phyloP scores from a whole-genome alignment of 1,140 invertebrate species.

The Drosophila bocqueti region DNA sequence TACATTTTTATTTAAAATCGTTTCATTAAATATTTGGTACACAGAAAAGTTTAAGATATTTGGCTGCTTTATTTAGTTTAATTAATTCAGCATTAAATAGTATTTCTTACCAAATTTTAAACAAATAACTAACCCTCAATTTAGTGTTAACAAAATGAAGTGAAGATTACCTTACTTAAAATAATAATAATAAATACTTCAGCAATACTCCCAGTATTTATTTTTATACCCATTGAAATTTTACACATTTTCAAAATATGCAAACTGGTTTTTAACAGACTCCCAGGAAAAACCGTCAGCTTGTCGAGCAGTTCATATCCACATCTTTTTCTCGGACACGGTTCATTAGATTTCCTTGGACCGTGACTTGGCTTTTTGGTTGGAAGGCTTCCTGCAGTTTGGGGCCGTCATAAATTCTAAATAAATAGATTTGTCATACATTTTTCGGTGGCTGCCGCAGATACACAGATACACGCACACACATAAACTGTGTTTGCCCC shows the following conservation, averaged over 20 bases:
- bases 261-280: slow-evolving; percentile 11
- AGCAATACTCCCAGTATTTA: not conserved
- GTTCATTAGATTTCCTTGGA: slow-evolving; percentile 60
- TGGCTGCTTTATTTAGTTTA: not conserved
- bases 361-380: slow-evolving; percentile 50
- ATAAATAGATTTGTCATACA: slow-evolving; percentile 77
- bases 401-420: slow-evolving; percentile 71
- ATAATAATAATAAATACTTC: not conserved
- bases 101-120: not conserved
- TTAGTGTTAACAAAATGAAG: not conserved
- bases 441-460: slow-evolving; percentile 49
- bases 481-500: not conserved
- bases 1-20: no score
- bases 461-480: slow-evolving; percentile 5
- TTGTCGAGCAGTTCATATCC: slow-evolving; percentile 19
- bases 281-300: not conserved
- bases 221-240: not conserved
- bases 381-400: slow-evolving; percentile 25
- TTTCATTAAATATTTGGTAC: not conserved
- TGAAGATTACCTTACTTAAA: not conserved
- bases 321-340: slow-evolving; percentile 14
- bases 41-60: not conserved
- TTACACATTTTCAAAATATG: not conserved
- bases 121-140: not conserved
- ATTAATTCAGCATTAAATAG: no score